Evolutionary conservation across 2,888 invertebrate species (phyloP).

Genomic region (Tinea trinotella): DNA sequence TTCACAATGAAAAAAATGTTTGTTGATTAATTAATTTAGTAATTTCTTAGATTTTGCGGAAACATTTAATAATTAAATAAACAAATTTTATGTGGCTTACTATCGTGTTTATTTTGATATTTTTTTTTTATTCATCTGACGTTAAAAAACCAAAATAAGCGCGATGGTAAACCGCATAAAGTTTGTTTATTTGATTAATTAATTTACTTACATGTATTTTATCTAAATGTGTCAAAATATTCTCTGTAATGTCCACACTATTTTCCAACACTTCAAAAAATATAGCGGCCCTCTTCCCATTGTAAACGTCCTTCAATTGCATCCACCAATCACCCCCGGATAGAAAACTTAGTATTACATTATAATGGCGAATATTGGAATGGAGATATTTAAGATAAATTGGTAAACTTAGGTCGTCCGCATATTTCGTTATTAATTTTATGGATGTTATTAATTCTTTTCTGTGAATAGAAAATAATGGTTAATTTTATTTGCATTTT

Average conservation of each 20-base stretch:
- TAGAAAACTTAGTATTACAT: slow-evolving; percentile 45
- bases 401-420: slow-evolving; percentile 49
- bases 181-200: too few species aligned
- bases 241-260: slow-evolving; percentile 45
- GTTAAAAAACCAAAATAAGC: too few species aligned
- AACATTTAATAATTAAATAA: too few species aligned
- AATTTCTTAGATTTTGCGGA: too few species aligned
- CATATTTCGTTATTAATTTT: slow-evolving; percentile 40
- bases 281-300: slow-evolving; percentile 36
- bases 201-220: slow-evolving; percentile 51
- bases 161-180: too few species aligned
- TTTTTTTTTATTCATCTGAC: too few species aligned
- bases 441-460: slow-evolving; percentile 35
- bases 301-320: slow-evolving; percentile 38
- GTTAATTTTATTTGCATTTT: too few species aligned
- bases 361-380: slow-evolving; percentile 44
- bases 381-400: slow-evolving; percentile 55
- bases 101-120: too few species aligned
- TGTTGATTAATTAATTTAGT: too few species aligned
- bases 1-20: too few species aligned
- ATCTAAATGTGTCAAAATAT: slow-evolving; percentile 51
- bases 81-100: too few species aligned
- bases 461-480: slow-evolving; percentile 32
- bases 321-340: slow-evolving; percentile 58
- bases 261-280: slow-evolving; percentile 47